phyloP scores from a whole-genome alignment of 2,113 vertebrate species.

The Irena cyanogastra region DNA sequence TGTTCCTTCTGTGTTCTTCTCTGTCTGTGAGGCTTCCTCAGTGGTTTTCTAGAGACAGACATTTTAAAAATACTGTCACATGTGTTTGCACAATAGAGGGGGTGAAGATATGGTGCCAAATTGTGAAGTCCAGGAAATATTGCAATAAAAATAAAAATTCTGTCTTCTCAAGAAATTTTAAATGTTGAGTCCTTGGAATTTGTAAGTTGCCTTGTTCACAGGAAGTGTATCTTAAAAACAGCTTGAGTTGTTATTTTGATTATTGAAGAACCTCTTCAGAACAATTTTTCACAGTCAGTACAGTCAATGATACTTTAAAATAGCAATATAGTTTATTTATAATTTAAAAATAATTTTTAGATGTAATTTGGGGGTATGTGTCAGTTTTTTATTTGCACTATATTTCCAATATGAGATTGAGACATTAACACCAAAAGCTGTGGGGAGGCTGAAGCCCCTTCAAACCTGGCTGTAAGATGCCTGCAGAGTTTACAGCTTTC shows the following conservation, averaged over 20 bases:
- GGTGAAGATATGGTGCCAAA: background rate
- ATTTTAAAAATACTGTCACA: background rate
- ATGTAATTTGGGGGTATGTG: background rate
- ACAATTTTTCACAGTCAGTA: background rate
- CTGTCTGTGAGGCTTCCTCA: background rate
- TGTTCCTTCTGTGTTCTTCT: conserved; percentile 55
- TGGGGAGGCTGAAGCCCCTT: background rate
- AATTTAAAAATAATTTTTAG: background rate
- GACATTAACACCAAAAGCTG: background rate
- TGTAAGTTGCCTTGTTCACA: background rate
- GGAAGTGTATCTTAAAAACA: background rate
- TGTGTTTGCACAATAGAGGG: background rate
- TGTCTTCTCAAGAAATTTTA: background rate
- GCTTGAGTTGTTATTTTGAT: background rate
- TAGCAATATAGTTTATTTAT: background rate
- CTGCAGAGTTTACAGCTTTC: background rate
- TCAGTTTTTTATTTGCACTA: background rate
- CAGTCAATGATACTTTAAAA: background rate
- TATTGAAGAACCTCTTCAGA: background rate
- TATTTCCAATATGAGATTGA: background rate
- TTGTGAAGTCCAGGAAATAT: background rate
- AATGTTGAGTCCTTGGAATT: background rate
- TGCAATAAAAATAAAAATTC: background rate
- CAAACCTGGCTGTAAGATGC: background rate
- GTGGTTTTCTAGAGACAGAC: background rate